Evolutionary conservation across 1,140 invertebrate species (phyloP), one percentile per base, ranked within the genome.

Genomic region (Drosophila nebulosa): DNA sequence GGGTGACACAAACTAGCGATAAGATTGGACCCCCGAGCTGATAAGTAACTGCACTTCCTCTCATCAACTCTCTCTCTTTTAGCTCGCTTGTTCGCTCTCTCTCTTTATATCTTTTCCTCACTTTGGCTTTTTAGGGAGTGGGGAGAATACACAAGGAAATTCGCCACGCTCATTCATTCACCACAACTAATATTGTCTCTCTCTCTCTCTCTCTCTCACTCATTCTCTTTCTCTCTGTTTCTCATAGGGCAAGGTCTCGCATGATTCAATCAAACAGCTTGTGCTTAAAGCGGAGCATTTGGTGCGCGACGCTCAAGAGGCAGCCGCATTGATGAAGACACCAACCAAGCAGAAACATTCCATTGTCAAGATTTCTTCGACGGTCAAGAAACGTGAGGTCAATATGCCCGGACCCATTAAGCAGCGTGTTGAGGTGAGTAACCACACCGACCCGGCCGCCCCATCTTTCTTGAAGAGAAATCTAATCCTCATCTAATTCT

Each of bases 221-320:
- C 24, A 56, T 30, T 46, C 39, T 32, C 24, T 59, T 30, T 63
- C 42, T 42, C 21, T 55, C n/a, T 59, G 24, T 50, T 27, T 21
- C 60, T 66, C 26, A 26, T 70, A 91, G 90, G 80, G 78, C 71
- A 90, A 90, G 80, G 85, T 90, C 70, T 90, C 90, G 83, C 89
- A 91, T 85, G 90, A 91, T 81, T 90, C 90, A 80, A 91, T 91
- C 77, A 90, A 91, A 76, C 90, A 91, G 79, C 76, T 91, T 64
- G 90, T 91, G 62, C 75, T 90, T 56, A 90, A 90, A 57, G 90
- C 90, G 46, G 90, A 91, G 79, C 90, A 90, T 90, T 90, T 91
- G 80, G 90, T 91, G 70, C 90, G 90, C 76, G 90, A 91, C 74
- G 79, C 83, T 72, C 83, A 88, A 69, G 83, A 88, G 64, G 73